phyloP scores from a whole-genome alignment of 2,113 vertebrate genomes.

The Rhynchomys soricoides region DNA sequence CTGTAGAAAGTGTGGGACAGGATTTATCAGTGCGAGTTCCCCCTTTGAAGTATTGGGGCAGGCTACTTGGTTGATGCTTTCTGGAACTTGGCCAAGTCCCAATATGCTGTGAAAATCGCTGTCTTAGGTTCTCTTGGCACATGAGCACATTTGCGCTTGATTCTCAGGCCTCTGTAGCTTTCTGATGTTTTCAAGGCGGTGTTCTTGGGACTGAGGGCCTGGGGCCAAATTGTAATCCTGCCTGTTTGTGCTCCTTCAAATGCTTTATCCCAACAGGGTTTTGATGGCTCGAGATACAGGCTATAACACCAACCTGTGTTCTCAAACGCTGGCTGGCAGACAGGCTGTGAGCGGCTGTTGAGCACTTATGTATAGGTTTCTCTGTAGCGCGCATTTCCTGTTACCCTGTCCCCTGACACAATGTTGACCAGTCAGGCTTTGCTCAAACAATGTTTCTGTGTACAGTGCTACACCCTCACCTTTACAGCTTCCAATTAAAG shows the following conservation, averaged over 20 bases:
- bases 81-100: slow-evolving; percentile 74
- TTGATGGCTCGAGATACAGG: slow-evolving; percentile 62
- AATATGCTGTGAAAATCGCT: slow-evolving; percentile 73
- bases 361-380: slow-evolving; percentile 6
- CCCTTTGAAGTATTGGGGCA: slow-evolving; percentile 79
- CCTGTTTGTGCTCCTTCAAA: slow-evolving; percentile 51
- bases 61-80: slow-evolving; percentile 75
- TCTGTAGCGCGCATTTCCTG: not conserved
- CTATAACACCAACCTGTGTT: not conserved
- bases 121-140: slow-evolving; percentile 78
- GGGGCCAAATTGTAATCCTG: slow-evolving; percentile 65
- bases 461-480: not conserved
- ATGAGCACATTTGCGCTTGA: slow-evolving; percentile 70
- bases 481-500: slow-evolving; percentile 39
- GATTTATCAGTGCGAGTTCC: slow-evolving; percentile 75
- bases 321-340: not conserved
- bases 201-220: slow-evolving; percentile 53
- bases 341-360: not conserved
- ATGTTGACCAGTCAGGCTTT: not conserved
- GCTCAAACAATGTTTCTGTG: not conserved
- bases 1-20: slow-evolving; percentile 73
- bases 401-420: not conserved
- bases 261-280: slow-evolving; percentile 47
- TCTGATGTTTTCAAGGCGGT: slow-evolving; percentile 65
- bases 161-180: slow-evolving; percentile 71